These are phyloP conservation scores for Petrolisthes manimaculis DNA, from an alignment of 2,888 invertebrate genomes.

Conservation along the genomic window DNA sequence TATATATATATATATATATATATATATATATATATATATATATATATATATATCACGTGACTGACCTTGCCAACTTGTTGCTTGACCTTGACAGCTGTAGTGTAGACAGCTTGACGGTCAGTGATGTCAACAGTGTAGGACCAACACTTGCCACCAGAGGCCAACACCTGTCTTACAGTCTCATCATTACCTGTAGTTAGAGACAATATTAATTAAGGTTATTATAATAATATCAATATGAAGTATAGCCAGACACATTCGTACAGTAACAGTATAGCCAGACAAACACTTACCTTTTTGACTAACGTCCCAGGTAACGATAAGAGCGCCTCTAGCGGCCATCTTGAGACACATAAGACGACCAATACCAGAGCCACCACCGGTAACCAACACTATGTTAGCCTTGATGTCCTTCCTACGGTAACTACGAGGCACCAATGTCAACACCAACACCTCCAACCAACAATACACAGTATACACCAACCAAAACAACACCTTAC, in stretches of 20 bases:
- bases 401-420: slow-evolving; percentile 46
- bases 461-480: slow-evolving; percentile 28
- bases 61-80: slow-evolving; percentile 79
- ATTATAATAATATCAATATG: no score
- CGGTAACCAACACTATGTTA: slow-evolving; percentile 83
- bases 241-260: no score
- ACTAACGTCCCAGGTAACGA: slow-evolving; percentile 90
- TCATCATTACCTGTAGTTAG: slow-evolving; percentile 87
- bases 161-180: slow-evolving; percentile 80
- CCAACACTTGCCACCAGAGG: slow-evolving; percentile 80
- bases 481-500: slow-evolving; percentile 2
- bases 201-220: no score
- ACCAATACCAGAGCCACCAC: slow-evolving; percentile 91
- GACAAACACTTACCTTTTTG: background rate
- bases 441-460: slow-evolving; percentile 27
- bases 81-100: slow-evolving; percentile 80
- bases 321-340: slow-evolving; percentile 80
- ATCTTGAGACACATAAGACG: slow-evolving; percentile 81
- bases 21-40: no score
- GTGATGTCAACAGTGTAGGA: slow-evolving; percentile 88
- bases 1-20: no score
- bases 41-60: no score
- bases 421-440: slow-evolving; percentile 32
- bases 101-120: slow-evolving; percentile 84
- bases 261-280: no score